These are phyloP conservation scores for Diplodus puntazzo DNA, from an alignment of 2,797 vertebrate genomes.

Conservation along the genomic window DNA sequence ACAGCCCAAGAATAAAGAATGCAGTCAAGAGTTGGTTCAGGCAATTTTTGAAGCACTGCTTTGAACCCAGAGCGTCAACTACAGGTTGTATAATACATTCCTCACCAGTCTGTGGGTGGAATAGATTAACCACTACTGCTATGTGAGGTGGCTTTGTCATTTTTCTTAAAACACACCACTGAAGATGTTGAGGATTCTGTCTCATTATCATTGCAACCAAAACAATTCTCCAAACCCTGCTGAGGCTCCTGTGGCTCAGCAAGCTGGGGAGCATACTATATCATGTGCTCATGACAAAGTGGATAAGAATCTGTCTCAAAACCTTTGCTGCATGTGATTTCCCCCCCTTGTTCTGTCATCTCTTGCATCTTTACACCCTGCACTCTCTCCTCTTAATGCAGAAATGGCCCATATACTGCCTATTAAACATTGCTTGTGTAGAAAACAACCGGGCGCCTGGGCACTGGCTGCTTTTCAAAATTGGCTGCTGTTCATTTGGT, in stretches of 20 bases:
- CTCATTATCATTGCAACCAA: slow-evolving; percentile 66
- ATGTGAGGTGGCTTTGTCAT: slow-evolving; percentile 66
- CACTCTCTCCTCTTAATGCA: slow-evolving; percentile 5
- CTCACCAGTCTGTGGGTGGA: slow-evolving; percentile 74
- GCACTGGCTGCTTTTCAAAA: slow-evolving; percentile 24
- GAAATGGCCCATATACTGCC: slow-evolving; percentile 26
- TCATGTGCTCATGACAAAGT: slow-evolving; percentile 48
- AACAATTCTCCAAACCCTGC: slow-evolving; percentile 50
- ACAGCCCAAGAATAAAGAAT: slow-evolving; percentile 47
- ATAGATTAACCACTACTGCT: slow-evolving; percentile 68
- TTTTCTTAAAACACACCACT: slow-evolving; percentile 46
- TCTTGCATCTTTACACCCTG: slow-evolving; percentile 15
- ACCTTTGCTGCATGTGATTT: slow-evolving; percentile 37
- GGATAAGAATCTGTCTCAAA: slow-evolving; percentile 39
- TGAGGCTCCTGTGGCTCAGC: slow-evolving; percentile 45
- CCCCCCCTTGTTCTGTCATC: slow-evolving; percentile 17
- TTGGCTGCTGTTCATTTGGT: slow-evolving; percentile 65
- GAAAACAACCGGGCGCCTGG: slow-evolving; percentile 10
- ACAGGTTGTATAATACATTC: slow-evolving; percentile 68
- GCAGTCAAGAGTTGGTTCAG: slow-evolving; percentile 52
- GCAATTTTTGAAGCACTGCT: slow-evolving; percentile 53
- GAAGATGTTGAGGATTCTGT: slow-evolving; percentile 61
- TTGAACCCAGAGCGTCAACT: slow-evolving; percentile 63
- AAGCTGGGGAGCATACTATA: slow-evolving; percentile 22
- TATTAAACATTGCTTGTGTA: slow-evolving; percentile 26